A percentile compares a stretch with the other conserved stretches of the same genome.
phyloP scores from a whole-genome alignment of 2,888 invertebrate genomes.

The Ceraclea dissimilis region DNA sequence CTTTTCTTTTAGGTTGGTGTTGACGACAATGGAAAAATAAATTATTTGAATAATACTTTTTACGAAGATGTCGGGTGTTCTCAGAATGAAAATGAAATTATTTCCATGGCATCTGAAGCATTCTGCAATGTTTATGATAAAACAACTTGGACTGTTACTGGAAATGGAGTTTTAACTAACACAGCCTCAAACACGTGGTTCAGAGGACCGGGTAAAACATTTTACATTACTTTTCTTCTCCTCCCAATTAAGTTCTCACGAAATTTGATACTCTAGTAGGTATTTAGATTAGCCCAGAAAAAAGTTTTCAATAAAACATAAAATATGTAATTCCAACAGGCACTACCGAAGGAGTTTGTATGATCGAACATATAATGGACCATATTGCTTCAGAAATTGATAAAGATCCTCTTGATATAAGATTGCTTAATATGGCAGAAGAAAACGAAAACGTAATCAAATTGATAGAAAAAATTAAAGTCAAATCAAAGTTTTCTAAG shows the following conservation, averaged over 20 bases:
- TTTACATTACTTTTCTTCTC: neutral
- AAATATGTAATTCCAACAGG: conserved; percentile 29
- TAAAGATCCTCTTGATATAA: conserved; percentile 54
- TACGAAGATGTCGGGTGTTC: conserved; percentile 38
- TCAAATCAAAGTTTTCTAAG: conserved; percentile 47
- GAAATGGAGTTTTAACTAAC: conserved; percentile 55
- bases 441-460: conserved; percentile 35
- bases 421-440: conserved; percentile 44
- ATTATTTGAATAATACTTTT: conserved; percentile 42
- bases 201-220: conserved; percentile 57
- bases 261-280: neutral
- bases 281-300: conserved; percentile 29
- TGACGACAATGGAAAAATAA: conserved; percentile 48
- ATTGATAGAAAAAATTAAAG: conserved; percentile 51
- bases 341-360: conserved; percentile 50
- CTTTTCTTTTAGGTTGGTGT: conserved; percentile 41
- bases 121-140: conserved; percentile 48
- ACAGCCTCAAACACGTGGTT: conserved; percentile 58
- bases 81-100: conserved; percentile 35
- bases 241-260: too few species aligned
- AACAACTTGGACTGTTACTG: conserved; percentile 40
- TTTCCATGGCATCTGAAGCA: conserved; percentile 29
- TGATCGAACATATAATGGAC: conserved; percentile 60
- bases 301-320: conserved; percentile 27
- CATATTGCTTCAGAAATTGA: conserved; percentile 49